These are phyloP conservation scores for Phoenicopterus ruber DNA, from an alignment of 2,113 vertebrate species.

Conservation along the genomic window DNA sequence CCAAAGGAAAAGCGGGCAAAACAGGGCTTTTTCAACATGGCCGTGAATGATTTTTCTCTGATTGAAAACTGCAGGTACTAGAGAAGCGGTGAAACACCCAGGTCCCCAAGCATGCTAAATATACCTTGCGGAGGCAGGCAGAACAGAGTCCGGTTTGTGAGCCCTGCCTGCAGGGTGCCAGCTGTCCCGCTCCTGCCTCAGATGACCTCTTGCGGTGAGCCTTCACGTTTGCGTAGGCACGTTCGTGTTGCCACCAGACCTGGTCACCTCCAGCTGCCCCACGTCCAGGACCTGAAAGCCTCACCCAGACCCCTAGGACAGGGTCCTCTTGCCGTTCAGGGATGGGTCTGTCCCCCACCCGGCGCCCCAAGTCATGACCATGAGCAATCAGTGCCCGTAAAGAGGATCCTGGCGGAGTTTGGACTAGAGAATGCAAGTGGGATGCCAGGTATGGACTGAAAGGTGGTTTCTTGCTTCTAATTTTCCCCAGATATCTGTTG, in stretches of 20 bases:
- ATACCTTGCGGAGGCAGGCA: not conserved
- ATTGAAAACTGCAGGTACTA: not conserved
- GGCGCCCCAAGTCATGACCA: not conserved
- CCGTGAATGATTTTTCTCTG: not conserved
- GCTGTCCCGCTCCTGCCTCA: not conserved
- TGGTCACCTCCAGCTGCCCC: not conserved
- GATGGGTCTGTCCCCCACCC: accelerated
- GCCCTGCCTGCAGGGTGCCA: not conserved
- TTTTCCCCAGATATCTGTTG: not conserved
- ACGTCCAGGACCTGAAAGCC: accelerated
- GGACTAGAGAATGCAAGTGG: not conserved
- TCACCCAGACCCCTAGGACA: not conserved
- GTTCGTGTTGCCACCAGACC: not conserved
- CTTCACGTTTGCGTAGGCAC: not conserved
- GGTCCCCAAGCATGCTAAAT: not conserved
- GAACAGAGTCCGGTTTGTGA: not conserved
- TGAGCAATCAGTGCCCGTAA: not conserved
- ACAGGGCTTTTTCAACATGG: not conserved
- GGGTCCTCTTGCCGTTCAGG: not conserved
- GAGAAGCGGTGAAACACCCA: not conserved
- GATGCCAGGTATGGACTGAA: not conserved
- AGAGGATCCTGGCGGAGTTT: not conserved
- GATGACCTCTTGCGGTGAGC: not conserved
- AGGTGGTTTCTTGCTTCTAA: not conserved
- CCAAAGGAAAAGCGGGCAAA: not conserved